Percentiles rank a stretch among this genome's conserved stretches.
phyloP scores from a whole-genome alignment of 2,888 invertebrate genomes.

The Dusona sp. region DNA sequence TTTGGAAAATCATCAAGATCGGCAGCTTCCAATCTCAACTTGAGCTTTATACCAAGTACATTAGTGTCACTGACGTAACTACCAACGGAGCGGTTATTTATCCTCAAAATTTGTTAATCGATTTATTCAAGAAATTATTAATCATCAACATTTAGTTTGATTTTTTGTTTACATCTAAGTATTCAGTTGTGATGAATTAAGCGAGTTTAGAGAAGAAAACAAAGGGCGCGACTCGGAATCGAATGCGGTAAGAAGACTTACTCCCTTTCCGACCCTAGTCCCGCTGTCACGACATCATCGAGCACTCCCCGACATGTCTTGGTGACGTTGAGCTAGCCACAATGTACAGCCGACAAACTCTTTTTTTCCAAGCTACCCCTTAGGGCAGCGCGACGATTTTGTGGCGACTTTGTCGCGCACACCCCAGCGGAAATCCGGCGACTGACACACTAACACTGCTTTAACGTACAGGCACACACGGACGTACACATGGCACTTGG shows the following conservation, averaged over 20 bases:
- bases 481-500: constrained; percentile 24
- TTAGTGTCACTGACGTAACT: too few species aligned
- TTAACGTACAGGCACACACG: not conserved
- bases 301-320: constrained; percentile 73
- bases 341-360: constrained; percentile 48
- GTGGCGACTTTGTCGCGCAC: constrained; percentile 42
- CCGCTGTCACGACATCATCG: constrained; percentile 79
- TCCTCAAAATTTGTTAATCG: not conserved
- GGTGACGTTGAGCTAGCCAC: constrained; percentile 65
- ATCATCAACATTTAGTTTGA: not conserved
- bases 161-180: too few species aligned
- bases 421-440: constrained; percentile 23
- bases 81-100: not conserved
- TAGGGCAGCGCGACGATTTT: constrained; percentile 50
- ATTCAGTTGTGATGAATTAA: too few species aligned
- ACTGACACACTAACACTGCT: constrained; percentile 32
- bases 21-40: not conserved
- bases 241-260: constrained; percentile 63
- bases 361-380: constrained; percentile 54
- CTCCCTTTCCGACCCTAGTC: constrained; percentile 71
- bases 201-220: not conserved
- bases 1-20: not conserved
- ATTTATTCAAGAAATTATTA: not conserved
- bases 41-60: too few species aligned
- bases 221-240: constrained; percentile 11